Percentiles rank a stretch among this genome's conserved stretches.
These are phyloP conservation scores for Cyprichromis sp. DNA, from an alignment of 2,113 vertebrate species.

Conservation along the genomic window DNA sequence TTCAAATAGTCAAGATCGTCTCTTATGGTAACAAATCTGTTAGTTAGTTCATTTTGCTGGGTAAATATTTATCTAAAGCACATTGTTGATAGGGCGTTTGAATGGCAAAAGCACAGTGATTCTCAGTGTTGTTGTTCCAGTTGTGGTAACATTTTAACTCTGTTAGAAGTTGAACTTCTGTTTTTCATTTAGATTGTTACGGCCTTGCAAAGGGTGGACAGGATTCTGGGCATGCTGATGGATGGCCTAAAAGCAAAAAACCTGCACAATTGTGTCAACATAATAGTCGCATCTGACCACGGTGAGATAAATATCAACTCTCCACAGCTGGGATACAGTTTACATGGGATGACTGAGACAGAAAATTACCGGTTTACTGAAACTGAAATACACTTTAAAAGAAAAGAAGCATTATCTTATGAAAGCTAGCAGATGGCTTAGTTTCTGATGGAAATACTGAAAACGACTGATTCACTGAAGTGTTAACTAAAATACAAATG, in stretches of 20 bases:
- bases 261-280: conserved; percentile 82
- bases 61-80: not conserved
- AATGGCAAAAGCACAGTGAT: not conserved
- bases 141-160: not conserved
- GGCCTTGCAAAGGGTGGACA: conserved; percentile 78
- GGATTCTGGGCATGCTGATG: conserved; percentile 81
- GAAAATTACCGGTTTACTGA: not conserved
- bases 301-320: conserved; percentile 68
- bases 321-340: not conserved
- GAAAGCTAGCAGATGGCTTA: not conserved
- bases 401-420: not conserved
- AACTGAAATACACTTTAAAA: not conserved
- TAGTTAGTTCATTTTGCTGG: not conserved
- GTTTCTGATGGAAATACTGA: not conserved
- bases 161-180: not conserved
- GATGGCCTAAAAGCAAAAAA: conserved; percentile 81
- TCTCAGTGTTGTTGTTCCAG: not conserved
- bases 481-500: not conserved
- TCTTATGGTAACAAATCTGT: not conserved
- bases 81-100: not conserved
- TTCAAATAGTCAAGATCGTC: not conserved
- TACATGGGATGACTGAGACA: not conserved
- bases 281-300: conserved; percentile 88
- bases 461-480: not conserved
- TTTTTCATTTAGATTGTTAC: conserved; percentile 69